Conservation (phyloP, 2,113 vertebrate genomes). For the Aplodontia rufa region DNA sequence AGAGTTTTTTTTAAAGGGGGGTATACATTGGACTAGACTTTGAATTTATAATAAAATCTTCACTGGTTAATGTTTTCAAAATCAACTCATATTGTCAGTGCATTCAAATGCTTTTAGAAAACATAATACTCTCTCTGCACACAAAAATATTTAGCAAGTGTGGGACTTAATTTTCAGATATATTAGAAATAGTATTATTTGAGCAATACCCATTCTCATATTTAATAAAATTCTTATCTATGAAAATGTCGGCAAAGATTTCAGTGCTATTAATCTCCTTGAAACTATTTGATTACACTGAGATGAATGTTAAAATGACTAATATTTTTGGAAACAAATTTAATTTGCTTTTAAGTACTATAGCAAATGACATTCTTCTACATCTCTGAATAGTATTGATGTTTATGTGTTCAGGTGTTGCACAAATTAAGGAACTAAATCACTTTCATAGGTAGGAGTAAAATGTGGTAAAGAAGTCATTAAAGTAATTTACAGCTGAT, state of each 20-base stretch:
- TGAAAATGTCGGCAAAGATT: constrained; percentile 43
- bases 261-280: constrained; percentile 53
- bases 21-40: not conserved
- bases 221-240: constrained; percentile 61
- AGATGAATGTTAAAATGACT: constrained; percentile 64
- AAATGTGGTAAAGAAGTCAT: constrained; percentile 79
- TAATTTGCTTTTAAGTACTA: constrained; percentile 75
- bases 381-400: constrained; percentile 77
- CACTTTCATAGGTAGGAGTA: constrained; percentile 76
- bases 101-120: constrained; percentile 34
- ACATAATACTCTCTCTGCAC: not conserved
- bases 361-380: constrained; percentile 70
- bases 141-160: constrained; percentile 10
- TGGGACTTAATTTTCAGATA: constrained; percentile 31
- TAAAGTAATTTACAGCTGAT: constrained; percentile 79
- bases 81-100: not conserved
- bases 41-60: constrained; percentile 37
- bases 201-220: constrained; percentile 13
- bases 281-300: constrained; percentile 54
- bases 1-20: not conserved
- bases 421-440: constrained; percentile 81
- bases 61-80: constrained; percentile 35
- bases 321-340: constrained; percentile 56
- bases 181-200: constrained; percentile 52
- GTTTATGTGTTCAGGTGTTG: constrained; percentile 77